These are phyloP conservation scores for Melospiza georgiana DNA, from an alignment of 2,113 vertebrate species.

Conservation along the genomic window DNA sequence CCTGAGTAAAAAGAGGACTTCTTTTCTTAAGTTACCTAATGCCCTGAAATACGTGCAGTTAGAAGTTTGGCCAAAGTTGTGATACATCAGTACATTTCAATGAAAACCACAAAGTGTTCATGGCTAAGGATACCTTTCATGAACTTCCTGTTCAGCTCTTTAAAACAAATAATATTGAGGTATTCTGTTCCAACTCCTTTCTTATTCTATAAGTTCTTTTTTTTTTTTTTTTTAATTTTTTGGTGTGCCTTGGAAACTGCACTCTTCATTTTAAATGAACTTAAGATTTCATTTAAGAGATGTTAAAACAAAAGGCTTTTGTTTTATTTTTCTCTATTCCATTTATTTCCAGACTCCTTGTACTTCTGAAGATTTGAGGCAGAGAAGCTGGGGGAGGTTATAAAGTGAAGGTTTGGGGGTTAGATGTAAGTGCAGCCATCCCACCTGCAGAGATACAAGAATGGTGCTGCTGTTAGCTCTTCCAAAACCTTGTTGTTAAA, in stretches of 20 bases:
- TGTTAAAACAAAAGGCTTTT: not conserved
- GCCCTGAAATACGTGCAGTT: not conserved
- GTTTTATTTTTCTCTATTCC: not conserved
- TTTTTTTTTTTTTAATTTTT: not conserved
- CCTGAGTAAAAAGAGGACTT: not conserved
- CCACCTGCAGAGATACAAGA: not conserved
- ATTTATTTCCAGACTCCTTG: not conserved
- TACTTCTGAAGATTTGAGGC: not conserved
- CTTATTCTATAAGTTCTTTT: not conserved
- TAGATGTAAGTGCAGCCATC: not conserved
- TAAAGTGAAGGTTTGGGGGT: not conserved
- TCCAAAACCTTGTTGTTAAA: not conserved
- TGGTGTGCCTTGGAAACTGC: not conserved
- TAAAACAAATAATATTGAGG: not conserved
- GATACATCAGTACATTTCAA: not conserved
- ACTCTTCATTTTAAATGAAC: not conserved
- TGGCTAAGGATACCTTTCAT: not conserved
- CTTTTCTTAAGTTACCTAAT: not conserved
- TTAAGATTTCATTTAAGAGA: not conserved
- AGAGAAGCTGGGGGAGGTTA: not conserved
- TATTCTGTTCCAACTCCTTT: not conserved
- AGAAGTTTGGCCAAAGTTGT: not conserved
- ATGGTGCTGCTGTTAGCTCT: not conserved
- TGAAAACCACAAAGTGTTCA: not conserved
- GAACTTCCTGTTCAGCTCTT: not conserved